Evolutionary conservation across 2,797 vertebrate genomes (phyloP).

Genomic region (Mycteria americana): DNA sequence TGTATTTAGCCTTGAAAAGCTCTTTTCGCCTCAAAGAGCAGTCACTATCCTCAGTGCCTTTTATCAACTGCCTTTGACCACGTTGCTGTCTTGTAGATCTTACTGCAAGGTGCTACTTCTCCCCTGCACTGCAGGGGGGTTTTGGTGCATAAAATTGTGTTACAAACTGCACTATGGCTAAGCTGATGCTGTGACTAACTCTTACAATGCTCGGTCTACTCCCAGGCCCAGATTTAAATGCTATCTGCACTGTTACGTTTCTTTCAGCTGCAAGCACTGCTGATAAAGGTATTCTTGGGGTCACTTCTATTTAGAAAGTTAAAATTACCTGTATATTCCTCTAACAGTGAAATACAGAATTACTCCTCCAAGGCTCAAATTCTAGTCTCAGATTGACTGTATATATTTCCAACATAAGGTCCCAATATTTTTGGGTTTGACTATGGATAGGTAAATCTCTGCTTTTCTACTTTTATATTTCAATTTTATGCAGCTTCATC

Average conservation of each 20-base stretch:
- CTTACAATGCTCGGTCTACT: not conserved
- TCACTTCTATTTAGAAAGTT: not conserved
- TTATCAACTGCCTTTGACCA: not conserved
- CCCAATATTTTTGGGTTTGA: not conserved
- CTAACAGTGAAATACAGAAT: not conserved
- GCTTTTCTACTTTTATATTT: not conserved
- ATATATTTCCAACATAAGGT: not conserved
- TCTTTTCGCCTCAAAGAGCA: not conserved
- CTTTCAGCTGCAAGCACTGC: not conserved
- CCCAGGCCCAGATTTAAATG: not conserved
- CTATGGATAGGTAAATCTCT: not conserved
- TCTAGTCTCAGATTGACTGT: not conserved
- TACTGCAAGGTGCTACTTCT: not conserved
- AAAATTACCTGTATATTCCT: not conserved
- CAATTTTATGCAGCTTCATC: not conserved
- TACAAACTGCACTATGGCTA: not conserved
- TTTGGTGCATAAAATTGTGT: not conserved
- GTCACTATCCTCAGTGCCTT: not conserved
- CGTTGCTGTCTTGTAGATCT: not conserved
- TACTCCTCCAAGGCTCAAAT: not conserved
- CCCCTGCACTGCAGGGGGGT: not conserved
- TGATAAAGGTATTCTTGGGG: not conserved
- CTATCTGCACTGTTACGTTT: not conserved
- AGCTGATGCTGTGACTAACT: not conserved
- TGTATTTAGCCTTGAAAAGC: not conserved